Percentiles rank a stretch among this genome's conserved stretches.
Conservation (phyloP, 2,797 vertebrate species). For the Rhinatrema bivittatum region DNA sequence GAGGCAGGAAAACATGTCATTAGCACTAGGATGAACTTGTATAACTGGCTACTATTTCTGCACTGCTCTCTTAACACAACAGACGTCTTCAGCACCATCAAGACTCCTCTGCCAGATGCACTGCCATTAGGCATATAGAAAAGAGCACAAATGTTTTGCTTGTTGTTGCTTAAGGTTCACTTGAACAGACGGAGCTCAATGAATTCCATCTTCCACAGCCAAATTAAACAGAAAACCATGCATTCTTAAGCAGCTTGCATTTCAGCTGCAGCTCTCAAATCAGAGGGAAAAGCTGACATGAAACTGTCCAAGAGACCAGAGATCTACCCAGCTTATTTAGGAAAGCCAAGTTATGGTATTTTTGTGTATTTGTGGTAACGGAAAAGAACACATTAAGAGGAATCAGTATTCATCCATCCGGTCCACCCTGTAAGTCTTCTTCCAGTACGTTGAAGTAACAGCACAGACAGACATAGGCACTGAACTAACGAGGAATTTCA, state of each 20-base stretch:
- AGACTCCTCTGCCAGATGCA: conserved; percentile 32
- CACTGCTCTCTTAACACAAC: conserved; percentile 30
- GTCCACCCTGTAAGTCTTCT: too few species aligned
- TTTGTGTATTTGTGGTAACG: too few species aligned
- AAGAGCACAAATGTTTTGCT: conserved; percentile 47
- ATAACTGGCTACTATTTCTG: conserved; percentile 21
- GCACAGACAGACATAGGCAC: too few species aligned
- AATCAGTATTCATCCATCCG: too few species aligned
- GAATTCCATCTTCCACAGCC: conserved; percentile 39
- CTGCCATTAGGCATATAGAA: conserved; percentile 24
- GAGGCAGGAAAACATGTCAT: too few species aligned
- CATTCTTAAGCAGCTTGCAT: conserved; percentile 39
- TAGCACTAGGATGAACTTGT: not conserved
- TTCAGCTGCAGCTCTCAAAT: conserved; percentile 45
- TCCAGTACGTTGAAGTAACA: too few species aligned
- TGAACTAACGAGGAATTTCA: too few species aligned
- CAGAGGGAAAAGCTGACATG: conserved; percentile 27
- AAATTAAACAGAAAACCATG: conserved; percentile 48
- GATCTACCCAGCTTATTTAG: conserved; percentile 13
- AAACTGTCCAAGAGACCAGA: conserved; percentile 19
- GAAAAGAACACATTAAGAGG: too few species aligned
- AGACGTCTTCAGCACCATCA: conserved; percentile 22
- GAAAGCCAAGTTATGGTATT: conserved; percentile 17
- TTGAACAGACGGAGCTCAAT: conserved; percentile 48
- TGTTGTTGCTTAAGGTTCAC: conserved; percentile 53